These are phyloP conservation scores for Pristionchus entomophagus DNA, from an alignment of 2,888 invertebrate genomes.

Conservation along the genomic window DNA sequence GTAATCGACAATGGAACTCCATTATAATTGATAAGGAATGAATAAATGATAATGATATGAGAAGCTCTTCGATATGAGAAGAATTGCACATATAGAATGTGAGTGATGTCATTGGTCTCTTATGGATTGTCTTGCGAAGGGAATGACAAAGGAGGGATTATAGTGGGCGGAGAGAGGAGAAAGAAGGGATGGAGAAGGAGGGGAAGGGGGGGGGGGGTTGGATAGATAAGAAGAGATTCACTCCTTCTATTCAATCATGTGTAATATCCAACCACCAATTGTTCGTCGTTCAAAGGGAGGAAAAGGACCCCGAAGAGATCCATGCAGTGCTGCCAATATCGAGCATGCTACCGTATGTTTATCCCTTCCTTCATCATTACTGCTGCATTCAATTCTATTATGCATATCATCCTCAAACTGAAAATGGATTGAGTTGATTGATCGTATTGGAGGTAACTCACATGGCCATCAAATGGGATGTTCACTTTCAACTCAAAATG, in stretches of 20 bases:
- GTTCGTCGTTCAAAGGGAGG: neutral
- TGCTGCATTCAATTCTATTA: no score
- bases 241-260: neutral
- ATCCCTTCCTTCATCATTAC: neutral
- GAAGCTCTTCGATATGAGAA: no score
- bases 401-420: no score
- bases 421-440: no score
- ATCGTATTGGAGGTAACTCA: slow-evolving; percentile 62
- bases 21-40: neutral
- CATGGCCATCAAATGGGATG: slow-evolving; percentile 71
- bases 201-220: no score
- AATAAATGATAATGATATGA: neutral
- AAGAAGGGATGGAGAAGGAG: neutral
- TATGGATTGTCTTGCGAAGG: neutral
- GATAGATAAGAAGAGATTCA: slow-evolving; percentile 17
- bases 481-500: slow-evolving; percentile 67
- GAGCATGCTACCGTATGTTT: slow-evolving; percentile 29
- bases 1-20: neutral
- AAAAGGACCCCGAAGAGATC: slow-evolving; percentile 34
- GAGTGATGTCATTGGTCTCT: neutral
- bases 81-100: neutral
- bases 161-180: neutral
- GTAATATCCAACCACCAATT: neutral
- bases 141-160: slow-evolving; percentile 27
- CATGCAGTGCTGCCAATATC: slow-evolving; percentile 41